phyloP scores from a whole-genome alignment of 2,797 vertebrate genomes.

The Gymnothorax reevesii region DNA sequence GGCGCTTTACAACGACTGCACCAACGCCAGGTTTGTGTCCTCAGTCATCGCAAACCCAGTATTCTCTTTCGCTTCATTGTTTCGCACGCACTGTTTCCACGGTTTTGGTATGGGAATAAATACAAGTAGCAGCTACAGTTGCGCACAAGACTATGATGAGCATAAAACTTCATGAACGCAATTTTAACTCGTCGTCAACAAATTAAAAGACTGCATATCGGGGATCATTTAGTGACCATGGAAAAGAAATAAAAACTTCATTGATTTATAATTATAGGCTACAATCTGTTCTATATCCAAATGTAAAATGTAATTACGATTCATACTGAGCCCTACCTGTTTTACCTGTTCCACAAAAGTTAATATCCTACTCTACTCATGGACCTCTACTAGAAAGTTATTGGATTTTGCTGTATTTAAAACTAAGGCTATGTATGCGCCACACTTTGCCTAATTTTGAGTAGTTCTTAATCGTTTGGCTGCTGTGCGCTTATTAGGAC shows the following conservation, averaged over 20 bases:
- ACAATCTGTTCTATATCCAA: background rate
- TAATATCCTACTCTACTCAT: background rate
- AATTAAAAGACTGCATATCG: background rate
- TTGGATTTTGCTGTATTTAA: background rate
- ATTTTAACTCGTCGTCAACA: background rate
- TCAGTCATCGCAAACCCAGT: background rate
- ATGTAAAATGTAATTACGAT: background rate
- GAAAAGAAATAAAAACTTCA: background rate
- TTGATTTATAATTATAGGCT: background rate
- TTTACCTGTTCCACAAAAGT: no score
- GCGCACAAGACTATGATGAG: background rate
- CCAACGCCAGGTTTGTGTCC: constrained; percentile 84
- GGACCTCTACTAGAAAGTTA: background rate
- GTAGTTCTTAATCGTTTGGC: background rate
- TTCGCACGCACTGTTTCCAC: no score
- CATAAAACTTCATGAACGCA: background rate
- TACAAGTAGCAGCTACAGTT: background rate
- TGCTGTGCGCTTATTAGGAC: background rate
- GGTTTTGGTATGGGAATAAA: background rate
- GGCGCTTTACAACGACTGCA: constrained; percentile 91
- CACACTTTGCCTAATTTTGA: background rate
- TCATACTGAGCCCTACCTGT: background rate
- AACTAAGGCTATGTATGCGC: background rate
- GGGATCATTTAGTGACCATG: background rate
- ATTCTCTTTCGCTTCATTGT: background rate